A percentile compares a stretch with the other conserved stretches of the same genome.
Conservation (phyloP, 1,140 invertebrate genomes). For the Drosophila arawakana region DNA sequence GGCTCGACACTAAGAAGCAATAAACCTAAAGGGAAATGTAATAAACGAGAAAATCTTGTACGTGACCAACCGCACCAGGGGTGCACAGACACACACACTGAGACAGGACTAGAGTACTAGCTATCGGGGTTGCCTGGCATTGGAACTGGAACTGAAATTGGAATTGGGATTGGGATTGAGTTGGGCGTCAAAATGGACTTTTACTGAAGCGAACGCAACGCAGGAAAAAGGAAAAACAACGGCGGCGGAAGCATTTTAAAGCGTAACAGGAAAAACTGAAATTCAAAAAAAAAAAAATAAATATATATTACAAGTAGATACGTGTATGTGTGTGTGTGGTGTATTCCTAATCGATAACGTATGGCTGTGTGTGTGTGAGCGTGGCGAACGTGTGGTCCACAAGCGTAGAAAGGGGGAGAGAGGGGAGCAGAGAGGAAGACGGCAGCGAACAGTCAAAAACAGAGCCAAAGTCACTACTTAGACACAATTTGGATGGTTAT, state of each 20-base stretch:
- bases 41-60: conserved; percentile 84
- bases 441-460: conserved; percentile 1
- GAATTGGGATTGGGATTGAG: conserved; percentile 20
- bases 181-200: conserved; percentile 69
- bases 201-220: conserved; percentile 51
- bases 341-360: conserved; percentile 67
- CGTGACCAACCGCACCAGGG: conserved; percentile 83
- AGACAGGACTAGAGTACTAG: conserved; percentile 11
- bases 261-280: conserved; percentile 70
- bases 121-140: conserved; percentile 48
- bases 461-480: conserved; percentile 68
- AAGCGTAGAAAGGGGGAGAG: conserved; percentile 10
- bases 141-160: conserved; percentile 1
- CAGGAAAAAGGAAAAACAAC: conserved; percentile 48
- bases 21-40: conserved; percentile 84
- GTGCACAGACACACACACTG: conserved; percentile 14
- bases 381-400: conserved; percentile 33
- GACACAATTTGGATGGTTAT: conserved; percentile 82
- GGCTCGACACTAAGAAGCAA: conserved; percentile 81
- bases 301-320: conserved; percentile 28
- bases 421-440: background rate
- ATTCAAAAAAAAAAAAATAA: conserved; percentile 50
- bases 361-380: conserved; percentile 16
- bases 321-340: conserved; percentile 42
- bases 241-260: conserved; percentile 76